A percentile compares a stretch with the other conserved stretches of the same genome.
These are phyloP conservation scores for Dasysyrphus albostriatus DNA, from an alignment of 2,888 invertebrate genomes.

Conservation along the genomic window DNA sequence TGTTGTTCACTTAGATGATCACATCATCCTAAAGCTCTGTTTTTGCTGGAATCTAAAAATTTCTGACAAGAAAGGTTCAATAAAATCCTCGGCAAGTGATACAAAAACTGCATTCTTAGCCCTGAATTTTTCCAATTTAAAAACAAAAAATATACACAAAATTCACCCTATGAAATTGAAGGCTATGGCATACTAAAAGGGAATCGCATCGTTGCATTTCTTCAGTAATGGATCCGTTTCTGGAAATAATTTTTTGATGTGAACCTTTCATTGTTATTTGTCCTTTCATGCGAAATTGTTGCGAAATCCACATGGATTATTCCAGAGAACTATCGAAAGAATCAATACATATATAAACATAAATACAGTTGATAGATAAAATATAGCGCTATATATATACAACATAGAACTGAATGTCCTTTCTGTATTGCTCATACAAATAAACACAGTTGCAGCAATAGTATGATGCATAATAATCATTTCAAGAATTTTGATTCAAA, in stretches of 20 bases:
- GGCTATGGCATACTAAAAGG: slow-evolving; percentile 2
- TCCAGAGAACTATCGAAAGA: slow-evolving; percentile 27
- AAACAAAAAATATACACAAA: not conserved
- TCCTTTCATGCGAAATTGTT: slow-evolving; percentile 45
- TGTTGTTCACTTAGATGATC: no score
- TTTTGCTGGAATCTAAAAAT: no score
- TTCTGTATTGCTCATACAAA: not conserved
- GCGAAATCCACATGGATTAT: slow-evolving; percentile 33
- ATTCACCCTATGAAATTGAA: slow-evolving; percentile 13
- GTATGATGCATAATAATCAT: slow-evolving; percentile 21
- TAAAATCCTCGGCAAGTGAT: no score
- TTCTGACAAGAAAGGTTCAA: no score
- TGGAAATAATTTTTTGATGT: slow-evolving; percentile 27
- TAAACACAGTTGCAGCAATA: slow-evolving; percentile 6
- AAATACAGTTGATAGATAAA: not conserved
- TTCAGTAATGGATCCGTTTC: slow-evolving; percentile 24
- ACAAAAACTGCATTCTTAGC: no score
- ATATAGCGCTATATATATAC: not conserved
- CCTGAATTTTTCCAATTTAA: not conserved
- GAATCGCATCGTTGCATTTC: slow-evolving; percentile 18
- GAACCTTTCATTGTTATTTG: slow-evolving; percentile 36
- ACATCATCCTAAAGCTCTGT: no score
- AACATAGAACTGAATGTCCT: not conserved
- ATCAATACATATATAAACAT: slow-evolving; percentile 9
- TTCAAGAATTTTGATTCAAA: slow-evolving; percentile 40